Conservation (phyloP, 1,140 invertebrate species). For the Habropoda laboriosa region DNA sequence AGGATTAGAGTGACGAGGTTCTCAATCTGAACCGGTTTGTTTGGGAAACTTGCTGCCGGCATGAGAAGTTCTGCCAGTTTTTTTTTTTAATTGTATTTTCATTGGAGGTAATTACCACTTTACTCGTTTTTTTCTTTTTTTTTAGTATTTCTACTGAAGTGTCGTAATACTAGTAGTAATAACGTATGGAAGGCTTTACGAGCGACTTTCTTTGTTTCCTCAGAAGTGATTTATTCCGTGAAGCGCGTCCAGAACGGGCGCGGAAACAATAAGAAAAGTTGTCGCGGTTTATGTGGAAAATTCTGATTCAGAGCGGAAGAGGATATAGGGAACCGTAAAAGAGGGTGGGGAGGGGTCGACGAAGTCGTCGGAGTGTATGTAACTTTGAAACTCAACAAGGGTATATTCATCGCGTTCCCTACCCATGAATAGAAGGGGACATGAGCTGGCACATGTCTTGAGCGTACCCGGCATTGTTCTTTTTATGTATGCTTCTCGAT, state of each 20-base stretch:
- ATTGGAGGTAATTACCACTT: background rate
- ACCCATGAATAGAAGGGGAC: conserved; percentile 47
- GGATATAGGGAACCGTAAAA: conserved; percentile 52
- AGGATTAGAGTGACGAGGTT: conserved; percentile 1
- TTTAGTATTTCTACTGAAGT: background rate
- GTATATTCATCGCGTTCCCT: conserved; percentile 58
- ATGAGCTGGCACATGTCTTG: conserved; percentile 54
- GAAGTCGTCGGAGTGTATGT: conserved; percentile 52
- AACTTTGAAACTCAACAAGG: conserved; percentile 66
- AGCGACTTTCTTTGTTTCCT: conserved; percentile 15
- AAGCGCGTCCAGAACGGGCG: conserved; percentile 25
- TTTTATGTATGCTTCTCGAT: conserved; percentile 44
- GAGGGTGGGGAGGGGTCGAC: conserved; percentile 24
- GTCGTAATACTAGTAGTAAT: background rate
- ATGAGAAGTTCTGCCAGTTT: background rate
- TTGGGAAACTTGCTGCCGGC: background rate
- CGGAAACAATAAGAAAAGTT: conserved; percentile 49
- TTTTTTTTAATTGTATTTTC: background rate
- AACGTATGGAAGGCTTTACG: background rate
- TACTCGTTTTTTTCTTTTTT: too few species aligned
- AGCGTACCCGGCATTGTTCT: conserved; percentile 45
- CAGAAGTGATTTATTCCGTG: conserved; percentile 29
- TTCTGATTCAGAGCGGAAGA: conserved; percentile 60
- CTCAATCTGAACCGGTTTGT: background rate
- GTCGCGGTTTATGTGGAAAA: conserved; percentile 52